Evolutionary conservation across 2,113 vertebrate genomes (phyloP), one percentile per base, ranked within the genome.

Genomic region (Prunella himalayana): DNA sequence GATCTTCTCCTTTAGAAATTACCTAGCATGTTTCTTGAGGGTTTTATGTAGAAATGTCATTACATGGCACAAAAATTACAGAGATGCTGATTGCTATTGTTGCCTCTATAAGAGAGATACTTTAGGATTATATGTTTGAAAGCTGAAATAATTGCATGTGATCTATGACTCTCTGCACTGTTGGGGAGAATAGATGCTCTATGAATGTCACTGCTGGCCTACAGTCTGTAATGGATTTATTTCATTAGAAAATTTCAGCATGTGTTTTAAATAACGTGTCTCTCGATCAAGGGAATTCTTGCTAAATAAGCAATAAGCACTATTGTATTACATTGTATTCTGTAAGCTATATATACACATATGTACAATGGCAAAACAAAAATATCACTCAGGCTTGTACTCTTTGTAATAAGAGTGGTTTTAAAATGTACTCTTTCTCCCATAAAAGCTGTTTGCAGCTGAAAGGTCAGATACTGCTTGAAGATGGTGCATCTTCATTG

Each of bases 281-380:
- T 86, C 64, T 68, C 0, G 4, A 90, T 90, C 77, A 91, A 95
- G 91, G 50, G 39, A 53, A 73, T 87, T 92, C 66, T 57, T 86
- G 41, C 42, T 92, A 86, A 92, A 82, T 13, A 93, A 88, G 54
- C 86, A 92, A 50, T 47, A 91, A 86, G 70, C n/a, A 56, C 65
- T 59, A 73, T 81, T 95, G 94, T 92, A 37, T 53, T 76, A 35
- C 51, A 96, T 88, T 95, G 92, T 94, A 6, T 66, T 92, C 77
- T 75, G 47, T 47, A 81, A 88, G 91, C 94, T 95, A 94, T 95
- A 92, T 95, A 95, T 91, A 89, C 20, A 79, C 50, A 57, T 39
- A 60, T 45, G 37, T 60, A 81, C 88, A 80, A 90, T 83, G 22
- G 79, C 60, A 78, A 90, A 95, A 86, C 86, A 89, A 91, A 93